A percentile compares a stretch with the other conserved stretches of the same genome.
These are phyloP conservation scores for Macrotis lagotis DNA, from an alignment of 2,113 vertebrate species.

Conservation along the genomic window DNA sequence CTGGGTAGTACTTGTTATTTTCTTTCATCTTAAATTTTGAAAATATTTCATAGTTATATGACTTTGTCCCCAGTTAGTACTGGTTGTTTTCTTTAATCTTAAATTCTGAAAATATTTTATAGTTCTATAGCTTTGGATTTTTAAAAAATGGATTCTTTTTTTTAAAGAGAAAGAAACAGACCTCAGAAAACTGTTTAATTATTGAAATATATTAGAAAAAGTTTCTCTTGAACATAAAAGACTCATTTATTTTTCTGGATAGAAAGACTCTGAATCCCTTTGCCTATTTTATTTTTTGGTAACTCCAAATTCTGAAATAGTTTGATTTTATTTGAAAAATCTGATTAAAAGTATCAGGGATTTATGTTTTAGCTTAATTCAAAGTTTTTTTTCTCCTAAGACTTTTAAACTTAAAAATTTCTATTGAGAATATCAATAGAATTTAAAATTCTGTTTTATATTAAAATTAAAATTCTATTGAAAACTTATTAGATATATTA, in stretches of 20 bases:
- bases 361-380: not conserved
- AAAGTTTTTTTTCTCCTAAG: not conserved
- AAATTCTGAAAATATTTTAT: not conserved
- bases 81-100: not conserved
- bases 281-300: not conserved
- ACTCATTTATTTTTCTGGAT: not conserved
- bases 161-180: not conserved
- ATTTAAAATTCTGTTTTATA: constrained; percentile 25
- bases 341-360: not conserved
- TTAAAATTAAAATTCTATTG: constrained; percentile 33
- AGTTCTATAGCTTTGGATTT: not conserved
- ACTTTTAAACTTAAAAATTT: not conserved
- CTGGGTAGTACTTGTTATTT: not conserved
- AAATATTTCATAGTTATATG: not conserved
- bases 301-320: not conserved
- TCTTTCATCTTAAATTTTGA: not conserved
- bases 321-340: not conserved
- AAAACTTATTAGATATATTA: constrained; percentile 37
- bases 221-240: not conserved
- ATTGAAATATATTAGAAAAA: not conserved
- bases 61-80: not conserved
- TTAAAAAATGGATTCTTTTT: not conserved
- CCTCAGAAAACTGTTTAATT: not conserved
- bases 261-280: not conserved
- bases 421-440: not conserved